Base-by-base conservation (phyloP, 2,888 invertebrate species). In the Apodemia zela region DNA sequence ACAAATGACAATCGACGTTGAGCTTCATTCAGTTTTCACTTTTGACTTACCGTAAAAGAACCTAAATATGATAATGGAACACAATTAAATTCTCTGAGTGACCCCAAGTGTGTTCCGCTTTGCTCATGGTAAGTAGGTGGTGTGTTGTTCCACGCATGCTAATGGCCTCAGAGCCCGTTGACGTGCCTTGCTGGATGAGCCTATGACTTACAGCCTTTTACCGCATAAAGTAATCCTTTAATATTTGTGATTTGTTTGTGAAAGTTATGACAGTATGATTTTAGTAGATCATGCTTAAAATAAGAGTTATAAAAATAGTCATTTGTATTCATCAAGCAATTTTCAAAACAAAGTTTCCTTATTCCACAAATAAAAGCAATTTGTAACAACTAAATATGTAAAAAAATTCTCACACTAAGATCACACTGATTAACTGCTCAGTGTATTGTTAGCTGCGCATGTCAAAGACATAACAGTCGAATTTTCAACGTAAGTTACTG, bases 41-140 rank as follows among this genome's bases (percentile, higher is more conserved):
- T 91, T 90, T 89, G 88, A 86, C 84, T 87, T 87, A 89, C 89
- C 80, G 89, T 90, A 90, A 89, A 89, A 88, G 88, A 91, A 85
- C 85, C 90, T 88, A 86, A 89, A 89, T 91, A 91, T 91, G 91
- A 91, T 91, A 91, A 91, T 91, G 86, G 89, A 84, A 85, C 87
- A 87, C 89, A 90, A 91, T 91, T 89, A 91, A 89, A 91, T 90
- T 90, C 91, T 88, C 84, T 74, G 75, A 84, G 89, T 85, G 90
- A 85, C 84, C 85, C 80, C 72, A 66, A 67, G 82, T 54, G 57
- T 73, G 89, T 86, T 86, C 88, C 89, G 89, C 90, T 87, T 89
- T 81, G 89, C 84, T 85, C 88, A 90, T 89, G 80, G 82, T 84
- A 90, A 90, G 90, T 89, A 85, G 88, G 88, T 74, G 78, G 73